Evolutionary conservation across 2,888 invertebrate genomes (phyloP), one percentile per base, ranked within the genome.

Genomic region (Phengaris arion): DNA sequence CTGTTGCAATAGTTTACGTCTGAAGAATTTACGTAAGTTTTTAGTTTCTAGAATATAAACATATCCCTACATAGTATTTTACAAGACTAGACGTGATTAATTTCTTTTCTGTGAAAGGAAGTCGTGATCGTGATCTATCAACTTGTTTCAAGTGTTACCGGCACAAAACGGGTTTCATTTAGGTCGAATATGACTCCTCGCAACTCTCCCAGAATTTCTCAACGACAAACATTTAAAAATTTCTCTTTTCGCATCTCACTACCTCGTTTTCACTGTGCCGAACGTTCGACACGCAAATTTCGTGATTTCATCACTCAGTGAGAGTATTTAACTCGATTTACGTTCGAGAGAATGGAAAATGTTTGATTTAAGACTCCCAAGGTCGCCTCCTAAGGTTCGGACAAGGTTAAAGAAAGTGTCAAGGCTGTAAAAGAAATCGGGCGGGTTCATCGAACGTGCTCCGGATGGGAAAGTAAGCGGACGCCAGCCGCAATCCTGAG

Each of bases 171-270:
- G 85, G 93, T 93, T 90, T 83, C 85, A 92, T 90, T 87, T 85
- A 83, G 91, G 92, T 91, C 90, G 86, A 85, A 85, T 86, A 87
- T 87, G 87, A 88, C 86, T 90, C 87, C 85, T 87, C 87, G 85
- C 86, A 83, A 87, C 93, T 89, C 92, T 89, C 91, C 88, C 89
- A 88, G 84, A 89, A 87, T 92, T 92, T 92, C 91, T 89, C 90
- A 85, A 84, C 84, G 84, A 84, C 88, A 92, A 93, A 92, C 87
- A 90, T 91, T 92, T 88, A 85, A 92, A 81, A 92, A 91, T 93
- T 93, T 93, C 93, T 93, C 93, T 93, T 93, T 91, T 91, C 86
- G 91, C 91, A 92, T 93, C 87, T 91, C 90, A 92, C 92, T 93
- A 90, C 83, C 82, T 90, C 83, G 91, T 91, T 93, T 93, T 93